A percentile compares a stretch with the other conserved stretches of the same genome.
Conservation (phyloP, 2,888 invertebrate species). For the Didymodactylos carnosus region DNA sequence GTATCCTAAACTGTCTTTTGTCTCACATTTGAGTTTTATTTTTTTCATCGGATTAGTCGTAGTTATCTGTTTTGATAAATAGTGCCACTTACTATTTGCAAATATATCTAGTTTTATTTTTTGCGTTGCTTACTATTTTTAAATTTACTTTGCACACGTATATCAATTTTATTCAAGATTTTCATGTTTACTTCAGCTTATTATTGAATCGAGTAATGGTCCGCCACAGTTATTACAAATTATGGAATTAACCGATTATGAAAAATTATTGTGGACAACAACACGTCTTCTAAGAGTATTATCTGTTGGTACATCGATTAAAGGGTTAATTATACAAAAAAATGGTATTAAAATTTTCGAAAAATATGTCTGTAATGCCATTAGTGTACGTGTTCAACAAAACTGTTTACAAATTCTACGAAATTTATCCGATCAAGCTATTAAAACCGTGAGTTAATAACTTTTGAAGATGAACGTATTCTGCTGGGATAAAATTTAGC, state of each 20-base stretch:
- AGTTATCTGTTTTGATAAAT: too few relatives aligned
- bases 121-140: too few relatives aligned
- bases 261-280: slow-evolving; percentile 12
- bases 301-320: slow-evolving; percentile 4
- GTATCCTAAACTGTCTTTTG: too few relatives aligned
- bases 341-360: slow-evolving; percentile 86
- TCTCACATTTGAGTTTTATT: too few relatives aligned
- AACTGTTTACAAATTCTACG: slow-evolving; percentile 93
- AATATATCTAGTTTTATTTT: too few relatives aligned
- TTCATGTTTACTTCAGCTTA: too few relatives aligned
- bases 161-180: too few relatives aligned
- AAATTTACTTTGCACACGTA: too few relatives aligned
- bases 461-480: too few relatives aligned
- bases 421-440: slow-evolving; percentile 92
- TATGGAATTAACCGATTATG: slow-evolving; percentile 5
- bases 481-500: not conserved
- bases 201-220: slow-evolving; percentile 11
- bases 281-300: slow-evolving; percentile 13
- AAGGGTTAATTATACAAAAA: slow-evolving; percentile 16
- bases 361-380: slow-evolving; percentile 1
- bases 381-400: slow-evolving; percentile 70
- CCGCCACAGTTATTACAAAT: slow-evolving; percentile 3
- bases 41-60: too few relatives aligned
- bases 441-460: slow-evolving; percentile 43
- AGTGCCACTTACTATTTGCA: too few relatives aligned